phyloP scores from a whole-genome alignment of 2,113 vertebrate species.

The Brachyistius frenatus region DNA sequence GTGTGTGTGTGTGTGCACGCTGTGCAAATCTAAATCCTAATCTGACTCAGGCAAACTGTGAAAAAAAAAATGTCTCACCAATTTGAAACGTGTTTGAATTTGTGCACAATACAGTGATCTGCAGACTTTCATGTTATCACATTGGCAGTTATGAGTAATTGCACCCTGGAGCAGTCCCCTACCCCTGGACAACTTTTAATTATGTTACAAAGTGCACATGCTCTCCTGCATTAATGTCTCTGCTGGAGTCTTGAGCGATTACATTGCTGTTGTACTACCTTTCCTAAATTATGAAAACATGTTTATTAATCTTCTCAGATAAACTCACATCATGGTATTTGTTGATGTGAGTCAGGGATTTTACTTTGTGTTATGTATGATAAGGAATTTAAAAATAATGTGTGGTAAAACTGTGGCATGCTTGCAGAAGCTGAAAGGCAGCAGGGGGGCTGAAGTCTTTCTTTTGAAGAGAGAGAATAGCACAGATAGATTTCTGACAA shows the following conservation, averaged over 20 bases:
- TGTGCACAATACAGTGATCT: constrained; percentile 65
- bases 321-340: constrained; percentile 57
- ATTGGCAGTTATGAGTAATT: constrained; percentile 83
- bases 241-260: constrained; percentile 63
- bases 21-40: neutral
- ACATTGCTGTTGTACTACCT: constrained; percentile 42
- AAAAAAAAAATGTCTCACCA: constrained; percentile 51
- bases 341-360: constrained; percentile 45
- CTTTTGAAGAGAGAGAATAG: constrained; percentile 46
- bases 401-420: constrained; percentile 20
- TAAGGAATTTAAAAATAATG: constrained; percentile 59
- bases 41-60: constrained; percentile 30
- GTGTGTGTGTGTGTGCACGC: neutral
- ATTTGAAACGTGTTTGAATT: constrained; percentile 64
- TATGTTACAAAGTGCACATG: constrained; percentile 78
- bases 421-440: constrained; percentile 41
- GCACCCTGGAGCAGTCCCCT: constrained; percentile 74
- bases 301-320: constrained; percentile 58
- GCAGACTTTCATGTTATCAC: constrained; percentile 73
- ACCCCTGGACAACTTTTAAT: constrained; percentile 81
- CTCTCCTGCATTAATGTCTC: constrained; percentile 73
- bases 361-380: constrained; percentile 46
- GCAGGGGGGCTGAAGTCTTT: constrained; percentile 39
- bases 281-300: constrained; percentile 57
- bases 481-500: constrained; percentile 51